Evolutionary conservation across 1,140 invertebrate species (phyloP).

Genomic region (Scaptomyza graminum): DNA sequence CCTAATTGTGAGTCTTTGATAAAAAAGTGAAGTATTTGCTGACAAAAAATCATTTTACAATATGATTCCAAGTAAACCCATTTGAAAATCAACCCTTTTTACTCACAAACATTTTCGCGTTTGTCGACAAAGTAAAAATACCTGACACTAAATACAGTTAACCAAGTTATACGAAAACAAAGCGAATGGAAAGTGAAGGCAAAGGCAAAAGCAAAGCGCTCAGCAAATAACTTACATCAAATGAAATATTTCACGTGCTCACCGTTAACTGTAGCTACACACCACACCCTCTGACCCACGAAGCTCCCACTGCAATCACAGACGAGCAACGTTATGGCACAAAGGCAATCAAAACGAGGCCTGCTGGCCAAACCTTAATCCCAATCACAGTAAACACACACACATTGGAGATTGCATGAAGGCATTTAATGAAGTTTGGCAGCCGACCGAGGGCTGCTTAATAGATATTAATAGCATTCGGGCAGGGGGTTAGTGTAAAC

Average conservation of each 20-base stretch:
- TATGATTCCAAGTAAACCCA: too few species aligned
- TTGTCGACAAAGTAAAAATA: slow-evolving; percentile 21
- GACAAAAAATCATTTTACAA: too few species aligned
- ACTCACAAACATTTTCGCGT: background rate
- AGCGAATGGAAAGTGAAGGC: slow-evolving; percentile 12
- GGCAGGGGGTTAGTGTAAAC: background rate
- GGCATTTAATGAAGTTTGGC: slow-evolving; percentile 71
- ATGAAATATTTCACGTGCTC: slow-evolving; percentile 76
- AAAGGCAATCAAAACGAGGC: slow-evolving; percentile 74
- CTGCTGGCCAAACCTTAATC: slow-evolving; percentile 68
- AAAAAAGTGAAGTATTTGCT: too few species aligned
- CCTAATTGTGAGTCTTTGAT: too few species aligned
- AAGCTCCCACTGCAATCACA: slow-evolving; percentile 14
- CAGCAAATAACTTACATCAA: slow-evolving; percentile 73
- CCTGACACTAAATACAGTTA: slow-evolving; percentile 10
- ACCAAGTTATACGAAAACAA: slow-evolving; percentile 34
- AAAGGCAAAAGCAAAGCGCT: slow-evolving; percentile 30
- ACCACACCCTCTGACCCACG: background rate
- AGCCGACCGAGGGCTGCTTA: slow-evolving; percentile 56
- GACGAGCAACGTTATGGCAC: slow-evolving; percentile 27
- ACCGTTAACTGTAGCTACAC: slow-evolving; percentile 1
- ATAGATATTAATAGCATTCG: slow-evolving; percentile 72
- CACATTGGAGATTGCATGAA: slow-evolving; percentile 62
- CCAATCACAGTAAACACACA: slow-evolving; percentile 72
- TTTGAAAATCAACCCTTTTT: too few species aligned